Base-by-base conservation (phyloP, 2,797 vertebrate genomes). In the Bradypus variegatus region DNA sequence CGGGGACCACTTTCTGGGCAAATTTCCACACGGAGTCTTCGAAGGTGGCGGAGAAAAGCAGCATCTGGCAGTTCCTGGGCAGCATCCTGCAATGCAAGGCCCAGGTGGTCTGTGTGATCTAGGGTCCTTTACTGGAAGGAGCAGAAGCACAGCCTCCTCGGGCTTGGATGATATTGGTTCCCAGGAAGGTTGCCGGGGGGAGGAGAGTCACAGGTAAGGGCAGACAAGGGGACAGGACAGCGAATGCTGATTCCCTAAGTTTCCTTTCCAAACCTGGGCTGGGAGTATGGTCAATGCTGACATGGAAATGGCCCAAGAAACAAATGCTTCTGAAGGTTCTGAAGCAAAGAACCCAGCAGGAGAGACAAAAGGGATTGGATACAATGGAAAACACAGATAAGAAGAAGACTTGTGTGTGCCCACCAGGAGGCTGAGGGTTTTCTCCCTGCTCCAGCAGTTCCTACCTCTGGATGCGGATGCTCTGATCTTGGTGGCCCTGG, bases 41-140 rank as follows among this genome's bases (percentile, higher is more conserved):
- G 13, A 99, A 99, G 72, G 99, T 99, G 53, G 99, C 99, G 1
- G 99, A 99, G 96, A 99, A 99, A 3, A 99, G 98, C 80, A 99
- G 97, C 99, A 99, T 99, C 98, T 99, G 99, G 87, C 99, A 99
- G 94, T 98, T 98, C 81, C 96, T 97, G n/a, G 98, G 97, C 78
- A 99, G 97, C 97, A 98, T 98, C 95, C 99, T 99, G 97, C n/a
- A 95, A 86, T 45, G 94, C 4, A 95, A 65, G 73, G 45, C 67
- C 69, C 55, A 88, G 86, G 36, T 45, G 48, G 33, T 16, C 85
- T 75, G 76, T 50, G 29, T 10, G 45, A 90, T 23, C 85, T 48
- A 16, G 27, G 9, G 36, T 5, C 19, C 70, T 79, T 27, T 50
- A 8, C n/a, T 23, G 25, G 48, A 72, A 85, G 41, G 6, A 58